Evolutionary conservation across 2,113 vertebrate genomes (phyloP).

Genomic region (Syngnathoides biaculeatus): DNA sequence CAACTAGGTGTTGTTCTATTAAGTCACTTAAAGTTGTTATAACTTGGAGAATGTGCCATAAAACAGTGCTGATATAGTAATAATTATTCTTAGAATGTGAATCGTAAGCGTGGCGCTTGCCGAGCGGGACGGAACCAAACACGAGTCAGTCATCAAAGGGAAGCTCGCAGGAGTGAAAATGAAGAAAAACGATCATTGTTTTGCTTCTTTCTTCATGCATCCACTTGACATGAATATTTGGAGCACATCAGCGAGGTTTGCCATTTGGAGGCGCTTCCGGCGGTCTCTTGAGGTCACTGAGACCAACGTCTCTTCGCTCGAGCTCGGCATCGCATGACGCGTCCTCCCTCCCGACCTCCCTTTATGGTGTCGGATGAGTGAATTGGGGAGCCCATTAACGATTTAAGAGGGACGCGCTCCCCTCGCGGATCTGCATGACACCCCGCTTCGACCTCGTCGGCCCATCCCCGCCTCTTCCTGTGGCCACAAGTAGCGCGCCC

Average conservation of each 20-base stretch:
- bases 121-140: conserved; percentile 70
- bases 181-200: conserved; percentile 74
- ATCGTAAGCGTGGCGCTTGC: conserved; percentile 66
- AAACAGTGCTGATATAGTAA: conserved; percentile 70
- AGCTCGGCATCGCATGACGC: neutral
- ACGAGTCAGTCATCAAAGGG: conserved; percentile 76
- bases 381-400: conserved; percentile 63
- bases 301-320: conserved; percentile 12
- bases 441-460: conserved; percentile 61
- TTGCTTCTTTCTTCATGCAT: conserved; percentile 53
- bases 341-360: neutral
- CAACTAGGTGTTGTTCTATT: conserved; percentile 61
- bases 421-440: conserved; percentile 51
- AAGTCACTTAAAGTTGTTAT: conserved; percentile 62
- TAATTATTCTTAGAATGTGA: conserved; percentile 69
- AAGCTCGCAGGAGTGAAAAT: conserved; percentile 65
- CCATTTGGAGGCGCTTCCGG: conserved; percentile 60
- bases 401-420: conserved; percentile 49
- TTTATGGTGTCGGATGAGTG: conserved; percentile 22
- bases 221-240: conserved; percentile 69
- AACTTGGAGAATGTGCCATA: conserved; percentile 56
- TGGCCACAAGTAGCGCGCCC: conserved; percentile 51
- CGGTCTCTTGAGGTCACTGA: conserved; percentile 48
- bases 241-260: conserved; percentile 61
- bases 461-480: conserved; percentile 20